Base-by-base conservation (phyloP, 1,140 invertebrate genomes). In the Holotrichia oblita region DNA sequence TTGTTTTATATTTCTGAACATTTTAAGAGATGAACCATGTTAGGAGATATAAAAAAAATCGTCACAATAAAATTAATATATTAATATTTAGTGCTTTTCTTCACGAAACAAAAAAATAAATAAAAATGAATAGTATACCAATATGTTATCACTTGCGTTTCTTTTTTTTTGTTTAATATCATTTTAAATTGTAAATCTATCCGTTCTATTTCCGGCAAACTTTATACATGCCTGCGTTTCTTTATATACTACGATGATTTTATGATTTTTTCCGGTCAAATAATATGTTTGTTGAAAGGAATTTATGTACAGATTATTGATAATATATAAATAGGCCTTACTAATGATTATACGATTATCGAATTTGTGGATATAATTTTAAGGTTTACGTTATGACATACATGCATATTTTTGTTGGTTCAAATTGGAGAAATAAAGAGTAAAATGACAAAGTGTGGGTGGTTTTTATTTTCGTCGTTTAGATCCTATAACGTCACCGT, bases 81-180 rank as follows among this genome's bases (percentile, higher is more conserved):
- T 69, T 14, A 8, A 74, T 44, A 74, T 41, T 14, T 74, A 74
- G 73, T 74, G 73, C 73, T 74, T 74, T 74, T 74, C 73, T 74
- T 74, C 73, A 74, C 73, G n/a, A 69, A 24, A 69, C 9, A 64
- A 64, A 24, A 34, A 34, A n/a, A n/a, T n/a, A n/a, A n/a, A n/a
- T n/a, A n/a, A n/a, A 34, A 34, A 34, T 34, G 27, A 22, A 69
- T 69, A 55, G 61, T 69, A 69, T 69, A 69, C 61, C 20, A 69
- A 69, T 69, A 69, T 27, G 24, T 69, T 69, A 20, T 69, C 20
- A 55, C 27, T 34, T 34, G 27, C 27, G 27, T 34, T 34, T 34
- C 4, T 34, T 2, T 34, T 4, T 2, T 34, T 34, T 34, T 34
- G 27, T n/a, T n/a, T n/a, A n/a, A n/a, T n/a, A n/a, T n/a, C n/a